phyloP scores from a whole-genome alignment of 2,888 invertebrate genomes.

The Didymodactylos carnosus region DNA sequence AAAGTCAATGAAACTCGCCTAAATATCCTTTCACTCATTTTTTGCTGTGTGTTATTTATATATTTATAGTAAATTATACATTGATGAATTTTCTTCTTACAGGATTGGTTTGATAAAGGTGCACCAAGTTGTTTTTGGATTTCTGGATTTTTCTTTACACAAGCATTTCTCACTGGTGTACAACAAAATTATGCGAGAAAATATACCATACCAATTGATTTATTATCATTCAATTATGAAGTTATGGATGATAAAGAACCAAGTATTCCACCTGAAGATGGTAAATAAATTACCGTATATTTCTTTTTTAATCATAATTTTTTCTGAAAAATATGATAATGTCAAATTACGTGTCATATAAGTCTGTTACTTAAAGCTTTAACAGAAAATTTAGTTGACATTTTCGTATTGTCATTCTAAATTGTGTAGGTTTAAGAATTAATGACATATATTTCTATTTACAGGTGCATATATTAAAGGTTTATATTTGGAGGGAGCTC shows the following conservation, averaged over 20 bases:
- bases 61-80: too few species aligned
- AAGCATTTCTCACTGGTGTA: constrained; percentile 37
- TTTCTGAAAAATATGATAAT: too few species aligned
- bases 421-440: too few species aligned
- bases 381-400: too few species aligned
- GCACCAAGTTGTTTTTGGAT: constrained; percentile 35
- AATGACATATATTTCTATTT: constrained; percentile 1
- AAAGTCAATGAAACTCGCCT: constrained; percentile 54
- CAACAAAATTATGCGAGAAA: constrained; percentile 37
- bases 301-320: neutral
- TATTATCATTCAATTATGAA: constrained; percentile 36
- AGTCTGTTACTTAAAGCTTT: too few species aligned
- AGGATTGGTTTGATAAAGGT: constrained; percentile 35
- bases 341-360: too few species aligned
- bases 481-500: constrained; percentile 35
- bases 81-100: constrained; percentile 26
- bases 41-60: too few species aligned
- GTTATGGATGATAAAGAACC: constrained; percentile 42
- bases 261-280: constrained; percentile 31
- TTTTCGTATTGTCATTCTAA: too few species aligned
- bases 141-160: constrained; percentile 37
- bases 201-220: constrained; percentile 36
- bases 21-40: too few species aligned
- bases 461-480: constrained; percentile 35
- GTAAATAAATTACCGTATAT: too few species aligned